Evolutionary conservation across 2,113 vertebrate genomes (phyloP).

Genomic region (Poeciliopsis prolifica): DNA sequence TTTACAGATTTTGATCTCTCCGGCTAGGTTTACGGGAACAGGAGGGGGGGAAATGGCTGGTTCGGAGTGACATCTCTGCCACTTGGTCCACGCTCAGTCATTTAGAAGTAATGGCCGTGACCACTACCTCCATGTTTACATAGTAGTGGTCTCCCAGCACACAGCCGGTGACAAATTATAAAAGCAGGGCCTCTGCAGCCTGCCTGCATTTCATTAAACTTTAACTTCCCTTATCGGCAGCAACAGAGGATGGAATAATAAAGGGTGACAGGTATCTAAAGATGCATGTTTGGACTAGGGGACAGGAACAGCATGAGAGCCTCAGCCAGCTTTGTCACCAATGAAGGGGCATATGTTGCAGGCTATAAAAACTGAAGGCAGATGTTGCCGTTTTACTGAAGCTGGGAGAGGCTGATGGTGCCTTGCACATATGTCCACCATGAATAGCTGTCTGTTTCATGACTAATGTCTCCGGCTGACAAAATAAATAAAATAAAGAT

Average conservation of each 20-base stretch:
- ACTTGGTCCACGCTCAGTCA: conserved; percentile 71
- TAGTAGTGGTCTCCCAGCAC: conserved; percentile 78
- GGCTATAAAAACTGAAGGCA: conserved; percentile 80
- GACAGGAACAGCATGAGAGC: conserved; percentile 70
- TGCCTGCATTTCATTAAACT: conserved; percentile 82
- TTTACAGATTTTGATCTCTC: conserved; percentile 58
- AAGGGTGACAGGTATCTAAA: conserved; percentile 79
- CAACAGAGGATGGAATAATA: conserved; percentile 79
- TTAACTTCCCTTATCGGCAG: conserved; percentile 80
- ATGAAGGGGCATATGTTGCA: conserved; percentile 73
- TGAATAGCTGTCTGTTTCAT: conserved; percentile 69
- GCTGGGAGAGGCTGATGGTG: conserved; percentile 69
- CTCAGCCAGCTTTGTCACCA: conserved; percentile 75
- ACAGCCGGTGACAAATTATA: conserved; percentile 82
- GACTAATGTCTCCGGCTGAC: conserved; percentile 39
- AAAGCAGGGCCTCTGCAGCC: conserved; percentile 79
- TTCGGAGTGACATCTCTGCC: conserved; percentile 67
- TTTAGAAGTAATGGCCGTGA: conserved; percentile 82
- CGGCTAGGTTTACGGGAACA: conserved; percentile 54
- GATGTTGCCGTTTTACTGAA: conserved; percentile 79
- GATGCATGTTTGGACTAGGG: conserved; percentile 78
- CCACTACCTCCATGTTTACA: conserved; percentile 79
- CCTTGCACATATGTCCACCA: conserved; percentile 69
- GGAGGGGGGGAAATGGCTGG: conserved; percentile 60
- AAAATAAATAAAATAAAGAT: conserved; percentile 7